phyloP scores from a whole-genome alignment of 2,888 invertebrate genomes.

The Cactoblastis cactorum region DNA sequence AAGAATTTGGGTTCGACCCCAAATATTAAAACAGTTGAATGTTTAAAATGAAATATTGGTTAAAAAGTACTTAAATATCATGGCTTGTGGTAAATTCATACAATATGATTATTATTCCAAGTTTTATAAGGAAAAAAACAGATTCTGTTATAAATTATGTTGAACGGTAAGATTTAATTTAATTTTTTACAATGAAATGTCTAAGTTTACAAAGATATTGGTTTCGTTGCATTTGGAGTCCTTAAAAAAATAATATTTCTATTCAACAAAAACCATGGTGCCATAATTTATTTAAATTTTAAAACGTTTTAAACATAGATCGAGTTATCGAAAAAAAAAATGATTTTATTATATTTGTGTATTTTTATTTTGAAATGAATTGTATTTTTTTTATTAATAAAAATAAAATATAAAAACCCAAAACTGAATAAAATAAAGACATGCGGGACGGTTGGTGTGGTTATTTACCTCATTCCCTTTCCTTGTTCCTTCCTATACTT shows the following conservation, averaged over 20 bases:
- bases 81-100: too few species aligned
- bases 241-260: slow-evolving; percentile 33
- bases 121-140: too few species aligned
- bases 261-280: slow-evolving; percentile 51
- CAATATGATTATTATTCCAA: too few species aligned
- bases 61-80: too few species aligned
- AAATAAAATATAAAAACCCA: slow-evolving; percentile 22
- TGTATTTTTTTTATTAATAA: slow-evolving; percentile 24
- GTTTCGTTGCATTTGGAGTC: slow-evolving; percentile 39
- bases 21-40: too few species aligned
- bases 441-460: slow-evolving; percentile 34
- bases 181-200: slow-evolving; percentile 6
- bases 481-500: slow-evolving; percentile 29
- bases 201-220: slow-evolving; percentile 25
- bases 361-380: slow-evolving; percentile 23
- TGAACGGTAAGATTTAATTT: slow-evolving; percentile 1
- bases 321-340: slow-evolving; percentile 16
- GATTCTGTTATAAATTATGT: too few species aligned
- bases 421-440: slow-evolving; percentile 35
- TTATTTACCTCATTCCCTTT: slow-evolving; percentile 46
- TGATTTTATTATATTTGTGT: slow-evolving; percentile 20
- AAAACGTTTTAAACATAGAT: slow-evolving; percentile 19
- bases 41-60: too few species aligned
- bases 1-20: too few species aligned
- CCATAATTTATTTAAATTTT: slow-evolving; percentile 52